These are phyloP conservation scores for Callipepla squamata DNA, from an alignment of 2,113 vertebrate genomes.

Conservation along the genomic window DNA sequence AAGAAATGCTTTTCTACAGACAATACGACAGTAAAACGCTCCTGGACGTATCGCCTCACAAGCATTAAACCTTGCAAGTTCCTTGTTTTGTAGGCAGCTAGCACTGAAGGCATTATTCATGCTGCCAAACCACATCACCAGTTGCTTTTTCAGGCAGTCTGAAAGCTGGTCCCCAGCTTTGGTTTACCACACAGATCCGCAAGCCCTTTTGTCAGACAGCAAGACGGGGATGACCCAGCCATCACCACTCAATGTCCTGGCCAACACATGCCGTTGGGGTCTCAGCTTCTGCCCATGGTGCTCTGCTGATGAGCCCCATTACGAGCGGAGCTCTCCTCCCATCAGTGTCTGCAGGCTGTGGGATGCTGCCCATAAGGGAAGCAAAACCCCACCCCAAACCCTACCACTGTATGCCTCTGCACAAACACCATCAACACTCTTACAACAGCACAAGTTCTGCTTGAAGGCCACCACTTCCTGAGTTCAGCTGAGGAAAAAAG, in stretches of 20 bases:
- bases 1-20: neutral
- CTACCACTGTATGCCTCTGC: neutral
- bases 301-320: neutral
- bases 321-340: neutral
- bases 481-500: neutral
- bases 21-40: neutral
- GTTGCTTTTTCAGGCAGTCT: neutral
- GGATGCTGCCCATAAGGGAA: neutral
- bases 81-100: neutral
- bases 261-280: fast-evolving
- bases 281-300: neutral
- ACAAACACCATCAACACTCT: neutral
- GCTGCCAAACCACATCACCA: neutral
- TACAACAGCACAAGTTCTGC: neutral
- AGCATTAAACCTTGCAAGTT: neutral
- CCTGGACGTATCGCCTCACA: neutral
- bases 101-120: neutral
- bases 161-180: neutral
- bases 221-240: fast-evolving
- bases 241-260: neutral
- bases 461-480: neutral
- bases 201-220: neutral
- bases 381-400: neutral
- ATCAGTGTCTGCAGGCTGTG: neutral
- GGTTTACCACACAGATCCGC: neutral